These are phyloP conservation scores for Agrochola lychnidis DNA, from an alignment of 2,888 invertebrate species.

Conservation along the genomic window DNA sequence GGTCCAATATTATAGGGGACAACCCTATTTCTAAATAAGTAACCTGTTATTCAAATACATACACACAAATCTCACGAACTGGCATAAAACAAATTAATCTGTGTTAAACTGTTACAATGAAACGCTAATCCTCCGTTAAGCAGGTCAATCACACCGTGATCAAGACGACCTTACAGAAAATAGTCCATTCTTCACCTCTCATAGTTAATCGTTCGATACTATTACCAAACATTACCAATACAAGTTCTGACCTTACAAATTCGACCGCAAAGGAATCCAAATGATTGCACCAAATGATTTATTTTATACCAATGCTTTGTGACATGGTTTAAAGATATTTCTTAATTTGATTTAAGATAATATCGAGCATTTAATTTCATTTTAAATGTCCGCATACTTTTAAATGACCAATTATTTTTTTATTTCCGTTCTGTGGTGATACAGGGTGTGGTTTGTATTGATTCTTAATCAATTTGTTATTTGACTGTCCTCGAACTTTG, in stretches of 20 bases:
- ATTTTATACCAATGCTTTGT: conserved; percentile 10
- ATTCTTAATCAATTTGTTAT: conserved; percentile 14
- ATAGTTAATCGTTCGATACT: conserved; percentile 7
- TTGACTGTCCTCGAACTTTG: conserved; percentile 35
- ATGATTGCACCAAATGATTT: conserved; percentile 34
- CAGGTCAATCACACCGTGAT: conserved; percentile 46
- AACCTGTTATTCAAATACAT: neutral
- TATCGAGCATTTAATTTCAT: conserved; percentile 22
- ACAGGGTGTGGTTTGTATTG: conserved; percentile 41
- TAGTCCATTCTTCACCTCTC: conserved; percentile 29
- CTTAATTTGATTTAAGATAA: conserved; percentile 33
- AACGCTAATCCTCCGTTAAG: conserved; percentile 23
- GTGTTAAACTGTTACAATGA: conserved; percentile 17
- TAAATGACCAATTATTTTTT: conserved; percentile 19
- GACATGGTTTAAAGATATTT: neutral
- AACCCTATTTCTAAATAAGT: neutral
- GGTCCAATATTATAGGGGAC: neutral
- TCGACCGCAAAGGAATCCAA: conserved; percentile 23
- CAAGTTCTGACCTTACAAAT: conserved; percentile 25
- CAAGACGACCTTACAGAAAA: conserved; percentile 42
- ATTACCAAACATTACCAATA: conserved; percentile 44
- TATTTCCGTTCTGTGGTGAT: conserved; percentile 25
- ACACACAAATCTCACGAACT: neutral
- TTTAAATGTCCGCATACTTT: conserved; percentile 42
- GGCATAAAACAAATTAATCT: conserved; percentile 18